Base-by-base conservation (phyloP, 2,797 vertebrate genomes). In the Sebastes diaconus region DNA sequence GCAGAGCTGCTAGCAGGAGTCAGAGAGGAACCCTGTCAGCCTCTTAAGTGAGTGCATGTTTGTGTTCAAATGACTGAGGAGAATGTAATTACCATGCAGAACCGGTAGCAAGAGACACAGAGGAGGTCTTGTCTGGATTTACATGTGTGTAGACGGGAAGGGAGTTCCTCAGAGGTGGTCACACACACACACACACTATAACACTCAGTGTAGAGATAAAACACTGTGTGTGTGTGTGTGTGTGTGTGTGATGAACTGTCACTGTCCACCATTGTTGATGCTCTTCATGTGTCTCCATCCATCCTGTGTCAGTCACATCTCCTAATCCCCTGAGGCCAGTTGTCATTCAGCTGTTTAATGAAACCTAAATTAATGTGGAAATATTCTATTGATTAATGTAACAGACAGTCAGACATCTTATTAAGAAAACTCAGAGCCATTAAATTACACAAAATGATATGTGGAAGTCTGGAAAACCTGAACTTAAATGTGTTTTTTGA, bases 111-210 rank as follows among this genome's bases (percentile, higher is more conserved):
- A 3, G 29, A 70, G 55, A 60, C 70, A 64, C 75, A 76, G 58
- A 74, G 50, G 77, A 66, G 80, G 71, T 39, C 30, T 42, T 75
- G 73, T 89, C 65, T 84, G 77, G 30, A 68, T 72, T 63, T 61
- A 79, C 32, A 63, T 66, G 78, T 75, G 65, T 73, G 83, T 20
- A 22, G 75, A 73, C 46, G 27, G 14, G 32, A 50, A 20, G 30
- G 25, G 34, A 54, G 75, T 57, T 74, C 72, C 59, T 79, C 18
- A 39, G 60, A 71, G 69, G 54, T 65, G 75, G 65, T 54, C 59
- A 14, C 36, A 39, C 36, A 39, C 36, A 70, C 22, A 34, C 39
- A 72, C n/a, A 58, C 36, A 68, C 66, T 30, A 10, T 34, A 0
- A 58, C 30, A 72, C 39, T 39, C 24, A 36, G 6, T 8, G 29